Percentiles rank a stretch among this genome's conserved stretches.
Conservation (phyloP, 2,113 vertebrate species). For the Dasypus novemcinctus region DNA sequence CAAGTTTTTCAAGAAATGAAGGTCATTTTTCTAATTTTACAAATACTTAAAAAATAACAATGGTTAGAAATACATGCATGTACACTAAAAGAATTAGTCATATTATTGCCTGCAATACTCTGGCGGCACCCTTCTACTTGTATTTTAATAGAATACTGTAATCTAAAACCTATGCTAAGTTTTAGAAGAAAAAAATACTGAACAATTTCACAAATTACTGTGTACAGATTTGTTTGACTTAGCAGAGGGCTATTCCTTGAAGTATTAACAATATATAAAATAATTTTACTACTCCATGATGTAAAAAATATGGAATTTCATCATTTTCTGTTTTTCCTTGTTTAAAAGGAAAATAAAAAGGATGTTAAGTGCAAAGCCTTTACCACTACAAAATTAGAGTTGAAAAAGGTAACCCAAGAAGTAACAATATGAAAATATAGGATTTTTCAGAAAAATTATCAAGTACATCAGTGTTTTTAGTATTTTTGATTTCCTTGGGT, state of each 20-base stretch:
- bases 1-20: slow-evolving; percentile 68
- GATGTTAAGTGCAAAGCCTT: slow-evolving; percentile 76
- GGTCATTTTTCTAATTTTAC: slow-evolving; percentile 69
- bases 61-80: slow-evolving; percentile 76
- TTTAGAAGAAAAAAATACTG: slow-evolving; percentile 29
- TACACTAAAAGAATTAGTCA: slow-evolving; percentile 67
- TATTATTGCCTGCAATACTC: slow-evolving; percentile 80
- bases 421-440: slow-evolving; percentile 64
- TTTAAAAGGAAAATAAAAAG: slow-evolving; percentile 70
- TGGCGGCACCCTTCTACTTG: slow-evolving; percentile 31
- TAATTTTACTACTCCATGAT: slow-evolving; percentile 69
- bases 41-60: slow-evolving; percentile 76
- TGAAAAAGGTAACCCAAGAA: slow-evolving; percentile 64
- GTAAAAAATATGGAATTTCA: slow-evolving; percentile 74
- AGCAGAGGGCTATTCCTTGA: slow-evolving; percentile 50
- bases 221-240: slow-evolving; percentile 51
- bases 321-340: slow-evolving; percentile 71
- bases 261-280: slow-evolving; percentile 71
- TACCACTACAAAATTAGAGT: slow-evolving; percentile 72
- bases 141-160: slow-evolving; percentile 52
- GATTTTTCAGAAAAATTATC: slow-evolving; percentile 62
- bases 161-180: slow-evolving; percentile 67
- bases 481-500: slow-evolving; percentile 28
- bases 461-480: slow-evolving; percentile 38
- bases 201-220: slow-evolving; percentile 68